Percentiles rank a stretch among this genome's conserved stretches.
Conservation (phyloP, 2,113 vertebrate species). For the pig (Sus scrofa) region DNA sequence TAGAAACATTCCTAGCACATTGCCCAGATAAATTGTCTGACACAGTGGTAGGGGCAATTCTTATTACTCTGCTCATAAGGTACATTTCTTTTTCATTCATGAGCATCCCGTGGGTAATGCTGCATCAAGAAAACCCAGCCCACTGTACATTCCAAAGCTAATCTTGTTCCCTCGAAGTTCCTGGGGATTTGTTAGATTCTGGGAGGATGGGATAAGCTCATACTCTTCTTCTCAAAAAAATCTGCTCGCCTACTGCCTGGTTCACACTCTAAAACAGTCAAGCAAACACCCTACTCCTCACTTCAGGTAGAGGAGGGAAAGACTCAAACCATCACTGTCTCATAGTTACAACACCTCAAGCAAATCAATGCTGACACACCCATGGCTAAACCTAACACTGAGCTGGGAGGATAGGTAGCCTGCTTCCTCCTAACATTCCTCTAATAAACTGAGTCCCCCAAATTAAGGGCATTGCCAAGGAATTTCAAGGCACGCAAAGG, state of each 20-base stretch:
- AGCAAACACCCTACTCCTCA: background rate
- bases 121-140: background rate
- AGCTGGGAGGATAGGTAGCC: background rate
- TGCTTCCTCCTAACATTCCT: conserved; percentile 58
- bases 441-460: conserved; percentile 32
- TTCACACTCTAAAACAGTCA: background rate
- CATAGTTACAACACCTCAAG: background rate
- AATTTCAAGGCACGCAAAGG: conserved; percentile 60
- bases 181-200: background rate
- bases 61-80: background rate
- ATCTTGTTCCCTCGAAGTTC: background rate
- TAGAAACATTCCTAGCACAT: background rate
- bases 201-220: background rate
- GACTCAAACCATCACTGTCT: background rate
- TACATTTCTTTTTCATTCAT: background rate
- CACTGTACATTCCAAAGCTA: background rate
- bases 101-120: background rate
- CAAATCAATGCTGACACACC: background rate
- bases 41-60: background rate
- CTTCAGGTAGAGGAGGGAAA: background rate
- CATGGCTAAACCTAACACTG: background rate
- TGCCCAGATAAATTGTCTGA: background rate
- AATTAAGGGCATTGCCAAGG: conserved; percentile 55
- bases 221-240: background rate
- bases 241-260: background rate